Conservation (phyloP, 2,797 vertebrate species). For the Chromobotia macracanthus region DNA sequence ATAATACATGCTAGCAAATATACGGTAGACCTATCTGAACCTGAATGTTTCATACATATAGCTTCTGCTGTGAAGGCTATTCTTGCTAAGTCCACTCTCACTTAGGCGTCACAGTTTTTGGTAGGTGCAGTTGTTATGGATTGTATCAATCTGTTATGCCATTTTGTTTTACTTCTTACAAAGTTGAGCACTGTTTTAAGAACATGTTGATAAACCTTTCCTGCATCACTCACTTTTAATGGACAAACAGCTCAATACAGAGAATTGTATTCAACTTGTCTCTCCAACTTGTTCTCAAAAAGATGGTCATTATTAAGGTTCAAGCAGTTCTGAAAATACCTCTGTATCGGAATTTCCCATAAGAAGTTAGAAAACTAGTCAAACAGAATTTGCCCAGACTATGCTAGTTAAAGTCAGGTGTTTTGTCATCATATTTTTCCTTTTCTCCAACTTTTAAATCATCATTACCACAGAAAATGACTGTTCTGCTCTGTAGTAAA, state of each 20-base stretch:
- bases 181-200: no score
- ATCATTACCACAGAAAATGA: slow-evolving; percentile 10
- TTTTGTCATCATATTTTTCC: neutral
- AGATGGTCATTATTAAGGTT: no score
- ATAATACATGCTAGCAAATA: neutral
- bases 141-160: no score
- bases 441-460: neutral
- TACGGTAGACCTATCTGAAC: neutral
- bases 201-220: no score
- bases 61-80: neutral
- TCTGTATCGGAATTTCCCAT: neutral
- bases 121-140: neutral
- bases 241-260: no score
- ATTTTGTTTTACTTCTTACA: no score
- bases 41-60: neutral
- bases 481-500: neutral
- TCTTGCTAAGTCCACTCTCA: neutral
- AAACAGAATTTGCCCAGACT: neutral
- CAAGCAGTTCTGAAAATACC: no score
- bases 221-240: no score
- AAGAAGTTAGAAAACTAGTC: neutral
- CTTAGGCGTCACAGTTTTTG: neutral
- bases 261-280: no score
- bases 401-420: no score
- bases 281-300: no score